Evolutionary conservation across 2,113 vertebrate species (phyloP), one percentile per base, ranked within the genome.

Genomic region (Coracopsis vasa): DNA sequence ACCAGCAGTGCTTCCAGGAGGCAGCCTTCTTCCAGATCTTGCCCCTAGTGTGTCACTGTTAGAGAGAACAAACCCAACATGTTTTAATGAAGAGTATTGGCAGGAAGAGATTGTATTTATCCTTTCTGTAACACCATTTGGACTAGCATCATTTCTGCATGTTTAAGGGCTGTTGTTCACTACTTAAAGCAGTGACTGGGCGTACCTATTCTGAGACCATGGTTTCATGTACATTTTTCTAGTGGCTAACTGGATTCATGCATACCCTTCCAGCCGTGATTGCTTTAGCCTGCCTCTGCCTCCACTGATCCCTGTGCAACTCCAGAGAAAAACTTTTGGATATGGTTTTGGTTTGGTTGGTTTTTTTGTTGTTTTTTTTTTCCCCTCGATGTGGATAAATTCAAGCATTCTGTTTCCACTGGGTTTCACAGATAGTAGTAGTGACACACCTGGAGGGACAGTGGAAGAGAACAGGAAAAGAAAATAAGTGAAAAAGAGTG

Each of bases 1-100:
- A 86, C 77, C 92, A 83, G 88, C 83, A 86, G 79, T 61, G 51
- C 37, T 91, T 92, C 85, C 92, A 79, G 91, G 89, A 95, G 89
- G 65, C 92, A 79, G 89, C 51, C 21, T 66, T 80, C 94, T 89
- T 81, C 86, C 92, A 88, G 72, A 86, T 88, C 90, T 77, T 83
- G 79, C 64, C 75, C 83, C 79, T 61, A 28, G 37, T 61, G 67
- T 77, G 79, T 90, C 89, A 45, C 71, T 77, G 79, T 44, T 56
- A 61, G n/a, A 90, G 35, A 80, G 82, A 95, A 88, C 85, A 86
- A n/a, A 88, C 65, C 78, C 71, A 83, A 13, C 27, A 62, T 20
- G 39, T 90, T 96, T 81, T 90, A 78, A 84, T 61, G 42, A 88
- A 44, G 72, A 93, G 51, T 67, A 84, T 1, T 78, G 83, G 79